Base-by-base conservation (phyloP, 2,113 vertebrate genomes). In the Machaerirhynchus nigripectus region DNA sequence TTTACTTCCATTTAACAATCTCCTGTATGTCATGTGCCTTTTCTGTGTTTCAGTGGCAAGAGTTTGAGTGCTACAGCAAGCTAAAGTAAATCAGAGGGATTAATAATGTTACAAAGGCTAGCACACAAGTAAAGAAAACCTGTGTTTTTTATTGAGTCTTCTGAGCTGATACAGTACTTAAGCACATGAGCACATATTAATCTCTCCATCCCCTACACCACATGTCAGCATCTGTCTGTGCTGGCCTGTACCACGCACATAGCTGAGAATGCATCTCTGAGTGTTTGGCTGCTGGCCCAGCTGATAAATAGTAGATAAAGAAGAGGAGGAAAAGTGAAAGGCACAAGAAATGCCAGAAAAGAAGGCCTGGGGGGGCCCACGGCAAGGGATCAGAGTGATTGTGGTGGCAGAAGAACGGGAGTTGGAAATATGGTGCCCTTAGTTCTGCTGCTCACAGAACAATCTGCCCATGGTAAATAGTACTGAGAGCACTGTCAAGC, bases 281-380 rank as follows among this genome's bases (percentile, higher is more conserved):
- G 20, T 35, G 5, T 63, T 75, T 76, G 39, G 30, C 26, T 46
- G 33, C 68, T 56, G 44, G 40, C 31, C 13, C 11, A 83, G 24
- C 19, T 81, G 73, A 50, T 70, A 63, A 70, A 20, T 17, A 50
- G 23, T 17, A 61, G 40, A 35, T 47, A 18, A 3, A 35, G 21
- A 13, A 76, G 26, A 26, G n/a, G 13, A 46, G 11, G 4, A 61
- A n/a, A 60, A 56, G 19, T 40, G 17, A 69, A 85, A 88, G 23
- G 14, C 33, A 17, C 20, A 16, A 52, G 57, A 76, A 83, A 28
- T 28, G 31, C 15, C 17, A 14, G 52, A 27, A 60, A 14, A 22
- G 9, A 52, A 64, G 24, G 14, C 30, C 23, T 21, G 11, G 5
- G 4, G 1, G 1, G 2, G 2, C 8, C 27, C 65, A 2, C 57